Base-by-base conservation (phyloP, 2,888 invertebrate species). In the Trilocha varians region DNA sequence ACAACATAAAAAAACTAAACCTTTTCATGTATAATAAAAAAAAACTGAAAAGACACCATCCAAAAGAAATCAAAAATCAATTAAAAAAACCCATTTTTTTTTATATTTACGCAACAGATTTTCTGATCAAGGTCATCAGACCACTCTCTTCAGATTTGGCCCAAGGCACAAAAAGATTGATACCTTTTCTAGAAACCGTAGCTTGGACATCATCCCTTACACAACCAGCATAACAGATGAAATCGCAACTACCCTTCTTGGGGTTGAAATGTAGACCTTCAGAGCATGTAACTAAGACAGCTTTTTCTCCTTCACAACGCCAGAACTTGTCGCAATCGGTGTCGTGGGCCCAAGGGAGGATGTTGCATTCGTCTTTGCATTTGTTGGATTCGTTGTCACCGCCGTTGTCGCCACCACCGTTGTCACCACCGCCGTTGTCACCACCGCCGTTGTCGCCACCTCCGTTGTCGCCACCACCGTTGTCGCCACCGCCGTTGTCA, bases 241-340 rank as follows among this genome's bases (percentile, higher is more conserved):
- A 80, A 45, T 84, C 84, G 40, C 84, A 84, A 1, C 73, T 72
- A 1, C 47, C 49, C 0, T 69, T 70, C 0, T 32, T 48, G 0
- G 54, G 56, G 39, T 84, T 84, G 62, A 79, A 85, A 39, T 72
- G 65, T 3, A 85, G 59, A 13, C 84, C 84, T 53, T 76, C 72
- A 1, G 78, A 49, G 47, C 84, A 85, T 0, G 53, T 45, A 0
- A 57, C 55, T 16, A 78, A 18, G 13, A 63, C 53, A 1, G 65
- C 52, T 0, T 44, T 42, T 1, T 60, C 41, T 0, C 71, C 74
- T 3, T 67, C 57, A 38, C 84, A 85, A 0, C 57, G 46, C 70
- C 73, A 84, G 64, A 62, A 84, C 38, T 82, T 83, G 47, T 82
- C 76, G 34, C 84, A 82, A 15, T 76, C 75, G 0, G 52, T 62